Conservation (phyloP, 2,888 invertebrate species). For the Schizotus pectinicornis region DNA sequence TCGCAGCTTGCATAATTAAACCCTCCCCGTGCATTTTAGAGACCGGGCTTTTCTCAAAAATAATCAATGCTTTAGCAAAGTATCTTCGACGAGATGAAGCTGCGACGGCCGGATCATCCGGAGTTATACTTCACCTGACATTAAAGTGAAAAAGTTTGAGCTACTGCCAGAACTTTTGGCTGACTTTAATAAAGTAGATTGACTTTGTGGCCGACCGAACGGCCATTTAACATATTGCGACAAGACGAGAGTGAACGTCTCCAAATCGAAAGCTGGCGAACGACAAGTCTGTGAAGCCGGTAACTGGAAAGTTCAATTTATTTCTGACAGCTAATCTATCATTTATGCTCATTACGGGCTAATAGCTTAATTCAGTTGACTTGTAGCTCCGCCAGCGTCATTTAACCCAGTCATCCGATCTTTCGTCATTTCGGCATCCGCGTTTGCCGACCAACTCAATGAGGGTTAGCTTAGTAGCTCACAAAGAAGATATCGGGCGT, state of each 20-base stretch:
- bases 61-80: background rate
- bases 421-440: too few species aligned
- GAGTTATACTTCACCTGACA: too few species aligned
- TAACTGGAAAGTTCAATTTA: conserved; percentile 42
- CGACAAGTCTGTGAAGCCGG: background rate
- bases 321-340: conserved; percentile 47
- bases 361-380: conserved; percentile 38
- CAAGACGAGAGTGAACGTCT: too few species aligned
- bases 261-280: too few species aligned
- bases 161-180: background rate
- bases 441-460: too few species aligned
- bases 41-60: background rate
- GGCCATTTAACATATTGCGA: too few species aligned
- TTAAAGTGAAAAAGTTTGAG: too few species aligned
- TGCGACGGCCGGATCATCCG: background rate
- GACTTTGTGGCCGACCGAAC: background rate
- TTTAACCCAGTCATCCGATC: too few species aligned
- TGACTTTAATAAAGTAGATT: background rate
- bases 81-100: background rate
- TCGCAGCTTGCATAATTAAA: conserved; percentile 23
- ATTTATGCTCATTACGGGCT: conserved; percentile 43
- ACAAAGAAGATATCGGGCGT: too few species aligned
- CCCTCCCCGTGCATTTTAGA: conserved; percentile 11
- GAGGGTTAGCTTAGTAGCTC: too few species aligned
- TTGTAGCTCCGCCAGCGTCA: background rate